phyloP scores from a whole-genome alignment of 2,797 vertebrate genomes.

The Phoebastria nigripes region DNA sequence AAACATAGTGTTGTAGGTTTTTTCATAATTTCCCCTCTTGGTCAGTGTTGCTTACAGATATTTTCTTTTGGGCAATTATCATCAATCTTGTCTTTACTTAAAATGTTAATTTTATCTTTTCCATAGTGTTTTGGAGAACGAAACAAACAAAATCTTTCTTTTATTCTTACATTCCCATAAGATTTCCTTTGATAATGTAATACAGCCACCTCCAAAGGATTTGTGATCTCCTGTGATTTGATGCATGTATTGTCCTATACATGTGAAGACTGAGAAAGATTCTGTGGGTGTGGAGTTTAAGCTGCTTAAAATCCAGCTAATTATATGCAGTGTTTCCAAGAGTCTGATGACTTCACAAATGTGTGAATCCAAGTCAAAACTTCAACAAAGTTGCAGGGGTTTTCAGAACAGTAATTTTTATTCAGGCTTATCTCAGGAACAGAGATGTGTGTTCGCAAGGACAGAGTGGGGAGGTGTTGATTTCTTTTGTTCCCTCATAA shows the following conservation, averaged over 20 bases:
- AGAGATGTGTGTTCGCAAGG: neutral
- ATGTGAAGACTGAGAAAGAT: neutral
- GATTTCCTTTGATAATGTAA: neutral
- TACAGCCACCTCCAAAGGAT: neutral
- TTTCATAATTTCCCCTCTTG: neutral
- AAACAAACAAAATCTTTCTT: neutral
- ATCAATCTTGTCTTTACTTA: neutral
- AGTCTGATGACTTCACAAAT: neutral
- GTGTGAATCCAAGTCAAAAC: neutral
- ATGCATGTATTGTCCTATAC: neutral
- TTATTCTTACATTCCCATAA: neutral
- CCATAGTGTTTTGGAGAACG: neutral
- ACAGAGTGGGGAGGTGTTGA: neutral
- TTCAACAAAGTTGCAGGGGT: neutral
- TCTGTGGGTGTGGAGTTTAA: neutral
- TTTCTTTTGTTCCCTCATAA: neutral
- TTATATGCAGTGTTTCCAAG: neutral
- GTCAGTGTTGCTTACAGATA: neutral
- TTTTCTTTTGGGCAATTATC: neutral
- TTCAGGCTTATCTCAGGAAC: neutral
- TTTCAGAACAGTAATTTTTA: neutral
- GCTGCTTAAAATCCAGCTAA: neutral
- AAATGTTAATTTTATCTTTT: neutral
- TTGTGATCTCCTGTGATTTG: neutral
- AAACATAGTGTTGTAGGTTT: accelerated